phyloP scores from a whole-genome alignment of 2,888 invertebrate species.

The Mythimna lalbum region DNA sequence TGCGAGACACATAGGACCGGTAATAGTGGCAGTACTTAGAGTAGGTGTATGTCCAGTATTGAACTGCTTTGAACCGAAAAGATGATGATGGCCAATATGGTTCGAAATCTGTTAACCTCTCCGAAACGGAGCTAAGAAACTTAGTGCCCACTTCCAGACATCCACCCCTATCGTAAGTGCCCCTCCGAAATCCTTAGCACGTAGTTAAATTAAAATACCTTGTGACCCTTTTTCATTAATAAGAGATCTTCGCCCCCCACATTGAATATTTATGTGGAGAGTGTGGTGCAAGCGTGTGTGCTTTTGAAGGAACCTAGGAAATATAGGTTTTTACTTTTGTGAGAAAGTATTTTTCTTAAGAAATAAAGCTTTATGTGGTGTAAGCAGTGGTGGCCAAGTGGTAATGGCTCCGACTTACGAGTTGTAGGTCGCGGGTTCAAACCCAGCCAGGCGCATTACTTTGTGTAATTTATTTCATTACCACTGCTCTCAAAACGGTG shows the following conservation, averaged over 20 bases:
- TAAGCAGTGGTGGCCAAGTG: too few relatives aligned
- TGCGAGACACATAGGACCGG: too few relatives aligned
- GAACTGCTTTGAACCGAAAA: too few relatives aligned
- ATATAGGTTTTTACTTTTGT: neutral
- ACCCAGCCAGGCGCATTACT: too few relatives aligned
- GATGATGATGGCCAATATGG: neutral
- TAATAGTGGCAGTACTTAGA: too few relatives aligned
- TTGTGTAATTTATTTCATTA: too few relatives aligned
- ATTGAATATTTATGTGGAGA: constrained; percentile 88
- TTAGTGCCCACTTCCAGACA: constrained; percentile 49
- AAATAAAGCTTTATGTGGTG: neutral
- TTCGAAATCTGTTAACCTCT: constrained; percentile 20
- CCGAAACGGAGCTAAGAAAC: constrained; percentile 2
- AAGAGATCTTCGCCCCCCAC: constrained; percentile 89
- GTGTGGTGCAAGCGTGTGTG: constrained; percentile 67
- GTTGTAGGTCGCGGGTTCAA: too few relatives aligned
- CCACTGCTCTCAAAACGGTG: too few relatives aligned
- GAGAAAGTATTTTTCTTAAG: neutral
- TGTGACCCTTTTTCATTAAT: constrained; percentile 91
- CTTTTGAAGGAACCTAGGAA: constrained; percentile 8
- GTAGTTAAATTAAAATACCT: constrained; percentile 91
- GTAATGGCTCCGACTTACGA: too few relatives aligned
- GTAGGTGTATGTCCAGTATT: too few relatives aligned
- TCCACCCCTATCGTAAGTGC: constrained; percentile 69
- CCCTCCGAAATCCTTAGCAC: constrained; percentile 87